These are phyloP conservation scores for Dyspetes luteomarginatus DNA, from an alignment of 2,888 invertebrate species.

Conservation along the genomic window DNA sequence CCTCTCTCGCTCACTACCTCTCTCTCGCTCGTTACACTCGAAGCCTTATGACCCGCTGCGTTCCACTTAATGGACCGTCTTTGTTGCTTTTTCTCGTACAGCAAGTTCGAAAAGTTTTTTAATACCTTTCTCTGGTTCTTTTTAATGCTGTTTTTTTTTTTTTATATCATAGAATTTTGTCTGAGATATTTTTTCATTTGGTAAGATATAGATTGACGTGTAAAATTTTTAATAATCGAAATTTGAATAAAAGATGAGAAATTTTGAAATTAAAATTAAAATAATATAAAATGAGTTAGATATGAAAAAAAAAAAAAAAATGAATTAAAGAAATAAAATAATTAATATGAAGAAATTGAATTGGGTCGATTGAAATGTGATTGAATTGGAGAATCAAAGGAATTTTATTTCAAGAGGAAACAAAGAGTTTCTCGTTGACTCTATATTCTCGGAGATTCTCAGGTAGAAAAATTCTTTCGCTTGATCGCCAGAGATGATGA, in stretches of 20 bases:
- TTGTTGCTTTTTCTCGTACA: slow-evolving; percentile 36
- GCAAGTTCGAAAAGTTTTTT: slow-evolving; percentile 8
- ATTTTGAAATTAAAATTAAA: no score
- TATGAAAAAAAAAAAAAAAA: no score
- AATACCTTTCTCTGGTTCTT: not conserved
- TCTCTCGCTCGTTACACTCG: not conserved
- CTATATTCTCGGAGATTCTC: not conserved
- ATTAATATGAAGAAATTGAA: no score
- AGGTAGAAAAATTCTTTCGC: slow-evolving; percentile 31
- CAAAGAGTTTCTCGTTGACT: not conserved
- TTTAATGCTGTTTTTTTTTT: not conserved
- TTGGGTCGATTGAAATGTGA: no score
- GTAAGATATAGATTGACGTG: no score
- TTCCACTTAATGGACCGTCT: slow-evolving; percentile 46
- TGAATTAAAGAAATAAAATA: no score
- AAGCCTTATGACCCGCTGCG: slow-evolving; percentile 23
- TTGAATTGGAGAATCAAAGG: no score
- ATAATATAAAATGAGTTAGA: no score
- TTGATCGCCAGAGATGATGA: not conserved
- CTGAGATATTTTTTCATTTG: not conserved
- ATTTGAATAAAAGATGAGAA: no score
- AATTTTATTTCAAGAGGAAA: no score
- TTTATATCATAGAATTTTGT: not conserved
- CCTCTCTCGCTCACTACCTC: not conserved
- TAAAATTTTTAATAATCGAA: no score